Evolutionary conservation across 30 jellyfish, hydroid and myxozoan species (phyloP), one percentile per base, ranked within the genome.

Genomic region (Nemopilema nomurai): DNA sequence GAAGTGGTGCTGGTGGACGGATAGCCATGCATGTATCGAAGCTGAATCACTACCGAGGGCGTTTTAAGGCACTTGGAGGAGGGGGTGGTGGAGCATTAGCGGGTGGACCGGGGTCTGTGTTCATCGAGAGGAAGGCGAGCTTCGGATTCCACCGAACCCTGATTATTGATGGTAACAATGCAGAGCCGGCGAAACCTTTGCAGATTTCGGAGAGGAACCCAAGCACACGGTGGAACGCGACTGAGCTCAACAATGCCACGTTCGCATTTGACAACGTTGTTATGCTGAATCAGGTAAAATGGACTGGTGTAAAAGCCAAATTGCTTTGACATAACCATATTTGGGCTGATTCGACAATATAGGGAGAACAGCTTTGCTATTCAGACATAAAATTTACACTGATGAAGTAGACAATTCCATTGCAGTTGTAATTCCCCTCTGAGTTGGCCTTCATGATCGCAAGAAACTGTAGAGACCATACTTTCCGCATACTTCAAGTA

Each of bases 1-100:
- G 93, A 7, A 85, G 93, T 66, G 93, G 93, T 19, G 66, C 93
- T 8, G 93, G 93, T 7, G 93, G 93, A 33, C 83, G 93, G 1
- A 26, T 85, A 63, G 93, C 93, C 0, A 72, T 75, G 16, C 93
- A 85, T 49, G 51, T 85, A 18, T 27, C 83, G 19, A 57, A 21
- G 27, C 23, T 65, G 49, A 85, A 76, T 41, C 87, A 76, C 52
- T 85, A 29, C 84, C 67, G 73, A 76, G 93, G 93, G 1, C 30
- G 50, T 0, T 28, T 74, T 0, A 27, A 20, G 4, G 87, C 93
- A 6, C 69, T 75, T 23, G 93, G 93, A n/a, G 93, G 93, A 20
- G 23, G 49, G 20, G 83, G 93, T 7, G 49, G 62, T 0, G 93
- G 88, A 18, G 77, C 52, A 28, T 26, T 88, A 31, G 83, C 93